A percentile compares a stretch with the other conserved stretches of the same genome.
Conservation (phyloP, 2,113 vertebrate species). For the Morone saxatilis region DNA sequence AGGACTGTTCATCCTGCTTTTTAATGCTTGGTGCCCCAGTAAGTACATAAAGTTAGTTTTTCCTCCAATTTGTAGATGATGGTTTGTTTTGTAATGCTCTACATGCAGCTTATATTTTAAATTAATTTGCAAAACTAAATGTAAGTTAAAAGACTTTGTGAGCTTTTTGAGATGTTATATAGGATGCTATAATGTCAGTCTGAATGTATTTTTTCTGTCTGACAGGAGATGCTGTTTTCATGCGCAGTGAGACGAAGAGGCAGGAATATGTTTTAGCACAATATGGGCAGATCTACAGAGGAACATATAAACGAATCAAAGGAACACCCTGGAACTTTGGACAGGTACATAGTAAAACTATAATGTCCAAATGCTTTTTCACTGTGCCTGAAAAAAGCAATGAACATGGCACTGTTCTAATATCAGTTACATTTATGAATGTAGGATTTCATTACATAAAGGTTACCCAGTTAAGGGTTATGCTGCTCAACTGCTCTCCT, state of each 20-base stretch:
- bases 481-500: neutral
- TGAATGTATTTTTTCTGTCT: slow-evolving; percentile 7
- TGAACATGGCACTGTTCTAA: neutral
- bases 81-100: neutral
- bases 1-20: slow-evolving; percentile 89
- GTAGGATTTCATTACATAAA: neutral
- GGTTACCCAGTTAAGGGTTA: neutral
- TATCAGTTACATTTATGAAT: neutral
- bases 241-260: slow-evolving; percentile 81
- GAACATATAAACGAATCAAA: slow-evolving; percentile 81
- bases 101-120: neutral
- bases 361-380: neutral
- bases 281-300: slow-evolving; percentile 89
- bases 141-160: neutral
- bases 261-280: slow-evolving; percentile 89
- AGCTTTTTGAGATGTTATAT: neutral
- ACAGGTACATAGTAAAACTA: slow-evolving; percentile 84
- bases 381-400: neutral
- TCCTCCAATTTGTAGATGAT: neutral
- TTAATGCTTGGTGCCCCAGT: slow-evolving; percentile 93
- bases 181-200: too few relatives aligned
- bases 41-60: slow-evolving; percentile 37
- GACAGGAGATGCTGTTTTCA: slow-evolving; percentile 88
- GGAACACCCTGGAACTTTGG: slow-evolving; percentile 89
- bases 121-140: neutral